Conservation (phyloP, 2,888 invertebrate genomes). For the Adelphocoris suturalis region DNA sequence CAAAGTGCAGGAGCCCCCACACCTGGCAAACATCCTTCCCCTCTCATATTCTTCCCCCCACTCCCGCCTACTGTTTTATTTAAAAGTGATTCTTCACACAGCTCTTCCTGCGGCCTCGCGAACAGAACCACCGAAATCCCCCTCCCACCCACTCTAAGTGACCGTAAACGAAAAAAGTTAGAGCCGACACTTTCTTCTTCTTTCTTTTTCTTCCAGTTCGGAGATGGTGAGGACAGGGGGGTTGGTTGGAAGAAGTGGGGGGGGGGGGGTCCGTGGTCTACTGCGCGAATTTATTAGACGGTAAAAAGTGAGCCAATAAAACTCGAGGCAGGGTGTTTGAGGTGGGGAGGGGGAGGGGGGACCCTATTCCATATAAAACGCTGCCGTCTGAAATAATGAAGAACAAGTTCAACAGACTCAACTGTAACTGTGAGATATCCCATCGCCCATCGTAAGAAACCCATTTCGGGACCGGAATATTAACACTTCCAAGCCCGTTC, state of each 20-base stretch:
- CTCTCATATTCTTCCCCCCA: not conserved
- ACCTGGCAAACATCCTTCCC: not conserved
- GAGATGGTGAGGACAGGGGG: no score
- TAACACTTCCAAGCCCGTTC: no score
- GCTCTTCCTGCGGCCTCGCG: not conserved
- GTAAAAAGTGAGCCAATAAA: not conserved
- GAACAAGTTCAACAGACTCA: no score
- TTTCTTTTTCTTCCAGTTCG: not conserved
- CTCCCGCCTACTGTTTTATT: not conserved
- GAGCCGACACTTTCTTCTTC: not conserved
- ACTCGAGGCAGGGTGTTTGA: not conserved
- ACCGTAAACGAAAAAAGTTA: conserved; percentile 1
- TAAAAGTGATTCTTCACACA: conserved; percentile 1
- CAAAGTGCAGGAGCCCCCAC: not conserved
- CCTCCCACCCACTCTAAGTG: not conserved
- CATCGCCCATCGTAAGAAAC: no score
- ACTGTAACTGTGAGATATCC: no score
- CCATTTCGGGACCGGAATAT: no score
- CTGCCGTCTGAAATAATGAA: no score
- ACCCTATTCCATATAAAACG: no score
- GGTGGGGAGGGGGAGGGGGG: not conserved
- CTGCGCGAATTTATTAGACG: not conserved
- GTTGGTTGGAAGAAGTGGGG: no score
- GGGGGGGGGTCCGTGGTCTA: not conserved
- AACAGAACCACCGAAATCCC: not conserved